Evolutionary conservation across 2,888 invertebrate species (phyloP).

Genomic region (Cynaeus angustus): DNA sequence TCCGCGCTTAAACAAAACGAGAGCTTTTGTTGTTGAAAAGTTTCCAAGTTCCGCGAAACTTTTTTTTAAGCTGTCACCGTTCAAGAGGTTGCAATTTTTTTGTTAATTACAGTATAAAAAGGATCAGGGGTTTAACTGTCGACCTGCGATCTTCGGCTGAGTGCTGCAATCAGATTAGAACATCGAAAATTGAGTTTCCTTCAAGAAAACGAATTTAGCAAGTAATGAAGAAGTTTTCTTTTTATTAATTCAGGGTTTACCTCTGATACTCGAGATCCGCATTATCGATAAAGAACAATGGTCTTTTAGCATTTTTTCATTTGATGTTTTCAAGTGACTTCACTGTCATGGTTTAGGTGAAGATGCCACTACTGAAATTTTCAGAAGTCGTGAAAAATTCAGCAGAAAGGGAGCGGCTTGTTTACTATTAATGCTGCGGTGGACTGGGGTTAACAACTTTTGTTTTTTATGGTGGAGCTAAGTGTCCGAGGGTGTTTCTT

Average conservation of each 20-base stretch:
- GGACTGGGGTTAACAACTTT: slow-evolving; percentile 22
- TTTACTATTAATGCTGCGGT: slow-evolving; percentile 22
- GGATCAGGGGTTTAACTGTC: slow-evolving; percentile 17
- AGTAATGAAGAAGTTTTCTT: slow-evolving; percentile 30
- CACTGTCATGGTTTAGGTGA: slow-evolving; percentile 20
- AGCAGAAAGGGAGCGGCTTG: neutral
- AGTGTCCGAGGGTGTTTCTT: neutral
- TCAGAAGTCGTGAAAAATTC: slow-evolving; percentile 18
- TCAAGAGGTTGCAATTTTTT: slow-evolving; percentile 21
- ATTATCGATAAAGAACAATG: slow-evolving; percentile 2
- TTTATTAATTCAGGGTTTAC: slow-evolving; percentile 25
- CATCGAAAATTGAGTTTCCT: slow-evolving; percentile 26
- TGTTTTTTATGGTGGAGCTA: neutral
- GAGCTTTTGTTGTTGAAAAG: slow-evolving; percentile 25
- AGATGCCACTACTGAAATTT: slow-evolving; percentile 23
- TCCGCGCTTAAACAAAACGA: slow-evolving; percentile 3
- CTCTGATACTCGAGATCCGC: slow-evolving; percentile 8
- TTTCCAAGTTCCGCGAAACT: slow-evolving; percentile 7
- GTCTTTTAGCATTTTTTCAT: no score
- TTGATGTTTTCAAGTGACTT: neutral
- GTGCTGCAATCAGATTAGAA: slow-evolving; percentile 36
- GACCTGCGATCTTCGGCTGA: slow-evolving; percentile 16
- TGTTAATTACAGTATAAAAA: slow-evolving; percentile 34
- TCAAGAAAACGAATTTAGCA: slow-evolving; percentile 18
- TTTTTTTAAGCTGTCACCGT: slow-evolving; percentile 16